A percentile compares a stretch with the other conserved stretches of the same genome.
Conservation (phyloP, 1,140 invertebrate genomes). For the Cydia splendana region DNA sequence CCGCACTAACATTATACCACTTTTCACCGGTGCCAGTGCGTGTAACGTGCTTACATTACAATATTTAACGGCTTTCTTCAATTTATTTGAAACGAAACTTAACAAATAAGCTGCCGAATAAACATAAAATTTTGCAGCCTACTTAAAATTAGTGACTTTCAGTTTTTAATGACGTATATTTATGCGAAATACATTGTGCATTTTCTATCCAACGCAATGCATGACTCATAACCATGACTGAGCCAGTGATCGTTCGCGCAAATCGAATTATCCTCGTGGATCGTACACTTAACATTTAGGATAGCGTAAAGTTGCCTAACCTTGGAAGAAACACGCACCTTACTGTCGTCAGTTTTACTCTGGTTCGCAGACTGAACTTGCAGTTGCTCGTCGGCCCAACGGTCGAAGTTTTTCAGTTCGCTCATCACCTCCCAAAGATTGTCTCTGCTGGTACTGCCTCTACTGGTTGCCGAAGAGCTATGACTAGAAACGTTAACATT, state of each 20-base stretch:
- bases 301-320: conserved; percentile 9
- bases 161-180: neutral
- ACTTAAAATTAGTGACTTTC: conserved; percentile 10
- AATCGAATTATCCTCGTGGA: neutral
- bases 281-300: neutral
- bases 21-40: too few species aligned
- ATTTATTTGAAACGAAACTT: neutral
- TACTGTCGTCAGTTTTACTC: conserved; percentile 64
- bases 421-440: conserved; percentile 72
- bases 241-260: neutral
- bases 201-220: neutral
- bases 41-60: neutral
- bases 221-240: neutral
- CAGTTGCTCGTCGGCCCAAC: conserved; percentile 72
- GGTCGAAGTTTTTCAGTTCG: conserved; percentile 67
- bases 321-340: conserved; percentile 48
- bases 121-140: neutral
- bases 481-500: conserved; percentile 54
- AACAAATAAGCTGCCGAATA: neutral
- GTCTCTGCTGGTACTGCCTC: conserved; percentile 54
- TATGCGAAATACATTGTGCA: neutral
- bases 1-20: too few species aligned
- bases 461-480: conserved; percentile 42
- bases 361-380: conserved; percentile 51
- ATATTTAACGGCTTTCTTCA: neutral